These are phyloP conservation scores for Fregata magnificens DNA, from an alignment of 2,113 vertebrate genomes.

Conservation along the genomic window DNA sequence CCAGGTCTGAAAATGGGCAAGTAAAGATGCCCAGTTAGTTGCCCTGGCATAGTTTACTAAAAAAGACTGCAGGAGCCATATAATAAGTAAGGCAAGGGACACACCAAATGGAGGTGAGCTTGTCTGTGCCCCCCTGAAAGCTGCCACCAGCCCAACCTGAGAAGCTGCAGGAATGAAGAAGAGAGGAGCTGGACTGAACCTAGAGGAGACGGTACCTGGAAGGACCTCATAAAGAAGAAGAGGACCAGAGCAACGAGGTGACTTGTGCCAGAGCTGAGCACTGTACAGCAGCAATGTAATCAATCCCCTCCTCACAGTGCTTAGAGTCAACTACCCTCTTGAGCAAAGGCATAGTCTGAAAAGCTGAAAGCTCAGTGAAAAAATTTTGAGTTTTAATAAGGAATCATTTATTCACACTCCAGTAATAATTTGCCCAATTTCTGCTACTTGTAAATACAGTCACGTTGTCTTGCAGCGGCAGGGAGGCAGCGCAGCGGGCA, in stretches of 20 bases:
- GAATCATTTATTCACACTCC: neutral
- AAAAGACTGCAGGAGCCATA: neutral
- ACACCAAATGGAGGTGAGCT: neutral
- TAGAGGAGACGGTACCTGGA: neutral
- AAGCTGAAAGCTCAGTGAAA: neutral
- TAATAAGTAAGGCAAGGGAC: neutral
- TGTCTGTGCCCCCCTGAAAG: neutral
- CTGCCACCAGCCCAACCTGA: neutral
- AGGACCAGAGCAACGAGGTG: rapidly evolving
- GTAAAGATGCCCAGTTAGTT: neutral
- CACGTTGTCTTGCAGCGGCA: rapidly evolving
- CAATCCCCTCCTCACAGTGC: neutral
- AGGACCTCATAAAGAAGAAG: neutral
- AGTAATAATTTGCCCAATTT: neutral
- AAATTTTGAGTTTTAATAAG: neutral
- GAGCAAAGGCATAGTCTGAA: neutral
- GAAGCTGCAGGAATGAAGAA: neutral
- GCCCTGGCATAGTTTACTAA: neutral
- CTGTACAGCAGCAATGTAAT: neutral
- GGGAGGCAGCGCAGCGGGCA: rapidly evolving
- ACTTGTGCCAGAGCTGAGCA: neutral
- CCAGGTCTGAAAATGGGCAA: neutral
- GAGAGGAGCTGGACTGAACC: neutral
- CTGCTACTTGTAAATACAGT: neutral
- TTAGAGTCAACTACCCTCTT: rapidly evolving